Evolutionary conservation across 2,888 invertebrate species (phyloP).

Genomic region (Agonopterix alstromeriana): DNA sequence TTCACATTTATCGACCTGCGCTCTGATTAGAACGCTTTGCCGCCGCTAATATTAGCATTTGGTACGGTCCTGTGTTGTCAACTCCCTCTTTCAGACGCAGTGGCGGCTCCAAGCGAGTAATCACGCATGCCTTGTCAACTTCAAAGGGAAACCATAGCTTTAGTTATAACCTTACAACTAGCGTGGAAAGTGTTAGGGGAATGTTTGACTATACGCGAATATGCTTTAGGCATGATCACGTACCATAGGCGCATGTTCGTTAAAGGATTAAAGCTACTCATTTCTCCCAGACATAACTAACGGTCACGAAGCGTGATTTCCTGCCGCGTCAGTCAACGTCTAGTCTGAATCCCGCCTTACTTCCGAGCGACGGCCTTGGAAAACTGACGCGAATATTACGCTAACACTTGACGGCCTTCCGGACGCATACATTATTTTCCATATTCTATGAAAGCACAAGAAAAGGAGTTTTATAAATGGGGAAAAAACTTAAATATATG

Average conservation of each 20-base stretch:
- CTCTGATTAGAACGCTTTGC: slow-evolving; percentile 3
- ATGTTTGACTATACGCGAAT: too few species aligned
- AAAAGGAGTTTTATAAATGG: slow-evolving; percentile 2
- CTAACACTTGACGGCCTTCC: slow-evolving; percentile 14
- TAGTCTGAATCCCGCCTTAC: slow-evolving; percentile 7
- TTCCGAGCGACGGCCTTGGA: slow-evolving; percentile 21
- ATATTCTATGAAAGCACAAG: slow-evolving; percentile 16
- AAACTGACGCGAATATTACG: slow-evolving; percentile 21
- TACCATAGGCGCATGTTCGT: too few species aligned
- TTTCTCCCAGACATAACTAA: too few species aligned
- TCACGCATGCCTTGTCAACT: slow-evolving; percentile 29
- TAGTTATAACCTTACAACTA: slow-evolving; percentile 16
- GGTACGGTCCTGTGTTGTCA: slow-evolving; percentile 3
- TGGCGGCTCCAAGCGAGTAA: slow-evolving; percentile 10
- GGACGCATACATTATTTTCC: slow-evolving; percentile 17
- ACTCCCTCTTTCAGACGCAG: slow-evolving; percentile 1
- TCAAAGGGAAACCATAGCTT: slow-evolving; percentile 29
- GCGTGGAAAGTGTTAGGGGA: slow-evolving; percentile 15
- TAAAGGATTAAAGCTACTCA: too few species aligned
- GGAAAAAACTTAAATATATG: background rate
- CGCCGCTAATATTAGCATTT: slow-evolving; percentile 8
- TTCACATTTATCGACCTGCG: background rate
- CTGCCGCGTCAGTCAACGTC: slow-evolving; percentile 2
- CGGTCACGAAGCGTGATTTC: background rate
- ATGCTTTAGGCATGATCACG: too few species aligned